Percentiles rank a stretch among this genome's conserved stretches.
Conservation (phyloP, 2,888 invertebrate species). For the Lysandra bellargus region DNA sequence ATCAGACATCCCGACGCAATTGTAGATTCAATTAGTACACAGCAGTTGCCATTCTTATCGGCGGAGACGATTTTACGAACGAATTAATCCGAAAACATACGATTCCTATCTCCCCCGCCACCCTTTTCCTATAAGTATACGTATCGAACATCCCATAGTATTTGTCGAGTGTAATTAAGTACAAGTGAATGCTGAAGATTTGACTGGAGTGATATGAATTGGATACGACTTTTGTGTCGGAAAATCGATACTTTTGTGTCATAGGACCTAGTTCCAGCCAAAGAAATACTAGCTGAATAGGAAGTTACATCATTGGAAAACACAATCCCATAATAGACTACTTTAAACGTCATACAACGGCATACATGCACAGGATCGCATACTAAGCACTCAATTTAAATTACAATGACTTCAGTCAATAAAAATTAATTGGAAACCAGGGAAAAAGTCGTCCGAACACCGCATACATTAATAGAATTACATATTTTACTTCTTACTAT, state of each 20-base stretch:
- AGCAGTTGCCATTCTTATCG: conserved; percentile 79
- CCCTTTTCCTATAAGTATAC: conserved; percentile 58
- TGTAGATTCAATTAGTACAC: conserved; percentile 80
- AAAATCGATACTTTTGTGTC: background rate
- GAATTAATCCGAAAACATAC: conserved; percentile 81
- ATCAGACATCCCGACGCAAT: conserved; percentile 77
- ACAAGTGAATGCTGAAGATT: conserved; percentile 45
- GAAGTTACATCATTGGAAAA: conserved; percentile 7
- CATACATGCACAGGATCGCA: background rate
- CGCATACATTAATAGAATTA: conserved; percentile 25
- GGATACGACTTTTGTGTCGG: conserved; percentile 16
- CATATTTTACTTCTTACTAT: conserved; percentile 35
- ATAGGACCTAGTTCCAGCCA: background rate
- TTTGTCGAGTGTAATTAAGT: conserved; percentile 76
- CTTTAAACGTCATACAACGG: background rate
- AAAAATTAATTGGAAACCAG: background rate
- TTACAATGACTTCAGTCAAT: conserved; percentile 10
- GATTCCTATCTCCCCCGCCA: conserved; percentile 73
- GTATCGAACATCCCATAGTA: conserved; percentile 66
- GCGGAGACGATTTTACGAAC: conserved; percentile 79
- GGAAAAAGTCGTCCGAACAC: background rate
- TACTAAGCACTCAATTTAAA: conserved; percentile 3
- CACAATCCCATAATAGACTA: background rate
- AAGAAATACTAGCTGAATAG: background rate
- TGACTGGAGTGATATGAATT: conserved; percentile 9